Conservation (phyloP, 2,888 invertebrate species). For the Drosophila merina region DNA sequence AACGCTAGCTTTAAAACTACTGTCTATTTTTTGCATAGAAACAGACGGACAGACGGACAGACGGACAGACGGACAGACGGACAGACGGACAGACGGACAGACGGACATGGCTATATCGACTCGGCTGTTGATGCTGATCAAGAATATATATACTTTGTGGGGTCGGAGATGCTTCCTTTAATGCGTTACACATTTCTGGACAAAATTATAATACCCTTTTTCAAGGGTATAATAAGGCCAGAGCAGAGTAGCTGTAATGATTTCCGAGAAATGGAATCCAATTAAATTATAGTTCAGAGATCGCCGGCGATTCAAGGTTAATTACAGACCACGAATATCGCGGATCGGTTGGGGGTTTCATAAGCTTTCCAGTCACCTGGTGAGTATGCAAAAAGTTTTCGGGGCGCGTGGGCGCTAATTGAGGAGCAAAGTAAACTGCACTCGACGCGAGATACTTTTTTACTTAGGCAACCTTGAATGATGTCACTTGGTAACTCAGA, state of each 20-base stretch:
- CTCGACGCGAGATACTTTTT: conserved; percentile 7
- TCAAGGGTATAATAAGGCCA: too few species aligned
- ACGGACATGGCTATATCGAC: too few species aligned
- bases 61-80: too few species aligned
- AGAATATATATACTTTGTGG: too few species aligned
- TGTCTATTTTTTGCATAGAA: too few species aligned
- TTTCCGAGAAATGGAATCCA: conserved; percentile 40
- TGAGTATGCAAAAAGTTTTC: conserved; percentile 19
- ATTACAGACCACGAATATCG: conserved; percentile 32
- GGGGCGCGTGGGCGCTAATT: conserved; percentile 43
- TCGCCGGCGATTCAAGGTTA: conserved; percentile 34
- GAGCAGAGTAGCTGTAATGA: conserved; percentile 3
- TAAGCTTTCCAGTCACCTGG: conserved; percentile 22
- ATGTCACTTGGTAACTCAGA: conserved; percentile 59
- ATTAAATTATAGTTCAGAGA: conserved; percentile 41
- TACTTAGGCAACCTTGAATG: conserved; percentile 60
- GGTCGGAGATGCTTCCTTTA: too few species aligned
- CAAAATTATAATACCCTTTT: too few species aligned
- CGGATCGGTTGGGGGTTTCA: conserved; percentile 1
- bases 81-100: too few species aligned
- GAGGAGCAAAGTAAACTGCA: conserved; percentile 39
- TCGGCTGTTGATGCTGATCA: too few species aligned
- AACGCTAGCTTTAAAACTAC: too few species aligned
- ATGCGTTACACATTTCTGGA: too few species aligned
- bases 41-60: too few species aligned